Percentiles rank a stretch among this genome's conserved stretches.
phyloP scores from a whole-genome alignment of 2,797 vertebrate species.

The Neomorphus geoffroyi region DNA sequence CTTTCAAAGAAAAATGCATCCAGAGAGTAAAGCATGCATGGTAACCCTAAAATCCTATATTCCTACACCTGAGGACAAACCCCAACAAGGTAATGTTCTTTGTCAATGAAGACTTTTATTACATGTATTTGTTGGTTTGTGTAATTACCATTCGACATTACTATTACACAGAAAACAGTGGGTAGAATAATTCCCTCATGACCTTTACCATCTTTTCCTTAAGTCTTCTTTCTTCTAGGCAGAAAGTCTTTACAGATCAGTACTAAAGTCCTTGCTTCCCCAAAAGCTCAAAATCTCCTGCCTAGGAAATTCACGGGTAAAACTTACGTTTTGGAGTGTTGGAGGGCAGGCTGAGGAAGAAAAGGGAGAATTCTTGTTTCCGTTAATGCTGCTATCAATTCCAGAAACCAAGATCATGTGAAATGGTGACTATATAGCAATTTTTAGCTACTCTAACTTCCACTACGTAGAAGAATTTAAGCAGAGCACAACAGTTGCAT shows the following conservation, averaged over 20 bases:
- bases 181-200: not conserved
- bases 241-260: not conserved
- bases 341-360: not conserved
- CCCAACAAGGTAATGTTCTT: too few relatives aligned
- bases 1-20: not conserved
- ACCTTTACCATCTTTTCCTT: not conserved
- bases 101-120: fast-evolving
- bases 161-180: fast-evolving
- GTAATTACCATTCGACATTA: too few relatives aligned
- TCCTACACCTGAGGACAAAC: not conserved
- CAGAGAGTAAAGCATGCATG: not conserved
- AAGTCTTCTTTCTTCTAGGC: not conserved
- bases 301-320: not conserved
- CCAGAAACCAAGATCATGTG: not conserved
- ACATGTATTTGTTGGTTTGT: not conserved
- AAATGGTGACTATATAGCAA: fast-evolving
- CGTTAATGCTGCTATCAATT: not conserved
- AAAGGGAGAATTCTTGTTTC: not conserved
- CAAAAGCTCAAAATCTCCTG: not conserved
- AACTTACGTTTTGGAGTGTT: not conserved
- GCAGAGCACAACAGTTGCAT: not conserved
- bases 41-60: not conserved
- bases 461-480: not conserved
- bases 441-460: not conserved
- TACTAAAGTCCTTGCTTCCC: not conserved